Conservation (phyloP, 23 tunicate genomes). For the Halocynthia aurantium region DNA sequence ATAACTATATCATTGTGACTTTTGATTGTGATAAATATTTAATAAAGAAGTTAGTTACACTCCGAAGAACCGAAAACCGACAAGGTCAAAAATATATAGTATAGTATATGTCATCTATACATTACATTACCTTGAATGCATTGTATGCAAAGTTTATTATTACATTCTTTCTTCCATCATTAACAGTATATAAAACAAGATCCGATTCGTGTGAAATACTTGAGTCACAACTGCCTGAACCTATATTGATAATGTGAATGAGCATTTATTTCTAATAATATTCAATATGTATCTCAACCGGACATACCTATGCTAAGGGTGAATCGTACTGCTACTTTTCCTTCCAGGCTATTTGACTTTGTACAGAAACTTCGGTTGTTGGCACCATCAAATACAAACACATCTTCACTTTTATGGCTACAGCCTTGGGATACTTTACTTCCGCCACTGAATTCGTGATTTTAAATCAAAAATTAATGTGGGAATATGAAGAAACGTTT, state of each 20-base stretch:
- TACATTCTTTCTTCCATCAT: not conserved
- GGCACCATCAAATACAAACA: slow-evolving; percentile 34
- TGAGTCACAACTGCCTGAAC: not conserved
- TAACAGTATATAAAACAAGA: not conserved
- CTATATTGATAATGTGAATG: not conserved
- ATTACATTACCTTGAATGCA: slow-evolving; percentile 1
- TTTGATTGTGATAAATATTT: no score
- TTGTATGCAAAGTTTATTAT: not conserved
- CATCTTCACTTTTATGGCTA: slow-evolving; percentile 29
- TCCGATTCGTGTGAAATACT: not conserved
- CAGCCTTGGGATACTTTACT: slow-evolving; percentile 33
- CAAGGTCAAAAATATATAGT: not conserved
- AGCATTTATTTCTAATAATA: not conserved
- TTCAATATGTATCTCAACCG: not conserved
- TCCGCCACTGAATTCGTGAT: slow-evolving; percentile 25
- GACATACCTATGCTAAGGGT: slow-evolving; percentile 51
- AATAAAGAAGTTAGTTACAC: no score
- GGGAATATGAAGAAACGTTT: no score
- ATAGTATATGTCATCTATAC: not conserved
- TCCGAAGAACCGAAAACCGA: no score
- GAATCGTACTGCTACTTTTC: slow-evolving; percentile 28
- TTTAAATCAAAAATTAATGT: no score
- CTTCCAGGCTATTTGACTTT: slow-evolving; percentile 12
- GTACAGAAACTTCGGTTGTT: slow-evolving; percentile 48
- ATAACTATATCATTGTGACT: no score